Evolutionary conservation across 2,797 vertebrate species (phyloP).

Genomic region (Kryptolebias ocellatus): DNA sequence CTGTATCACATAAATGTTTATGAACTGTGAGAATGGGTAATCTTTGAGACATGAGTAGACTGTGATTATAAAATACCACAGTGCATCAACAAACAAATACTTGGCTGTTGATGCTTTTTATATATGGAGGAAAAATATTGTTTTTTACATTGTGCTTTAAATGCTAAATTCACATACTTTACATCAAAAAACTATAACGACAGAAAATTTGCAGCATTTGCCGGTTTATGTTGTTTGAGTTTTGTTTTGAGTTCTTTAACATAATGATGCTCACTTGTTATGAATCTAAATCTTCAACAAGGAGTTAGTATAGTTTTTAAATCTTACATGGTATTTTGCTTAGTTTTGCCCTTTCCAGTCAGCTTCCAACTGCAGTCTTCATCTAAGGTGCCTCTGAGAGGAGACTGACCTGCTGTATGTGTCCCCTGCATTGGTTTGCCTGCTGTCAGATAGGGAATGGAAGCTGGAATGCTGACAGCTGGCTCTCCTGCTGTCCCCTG

Average conservation of each 20-base stretch:
- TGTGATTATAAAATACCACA: no score
- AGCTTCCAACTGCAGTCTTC: conserved; percentile 31
- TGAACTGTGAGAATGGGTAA: no score
- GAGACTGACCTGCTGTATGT: conserved; percentile 36
- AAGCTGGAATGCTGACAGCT: conserved; percentile 70
- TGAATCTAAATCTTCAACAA: not conserved
- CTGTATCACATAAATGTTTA: no score
- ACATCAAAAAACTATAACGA: no score
- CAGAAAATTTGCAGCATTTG: no score
- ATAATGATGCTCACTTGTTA: conserved; percentile 4
- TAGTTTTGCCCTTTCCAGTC: conserved; percentile 4
- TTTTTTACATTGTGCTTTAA: no score
- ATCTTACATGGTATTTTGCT: conserved; percentile 20
- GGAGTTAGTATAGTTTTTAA: conserved; percentile 18
- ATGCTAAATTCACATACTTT: no score
- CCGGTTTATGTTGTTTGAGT: not conserved
- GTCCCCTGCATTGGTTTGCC: conserved; percentile 52
- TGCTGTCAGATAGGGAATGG: conserved; percentile 48
- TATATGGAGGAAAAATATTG: no score
- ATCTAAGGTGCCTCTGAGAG: conserved; percentile 36
- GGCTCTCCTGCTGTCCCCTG: conserved; percentile 61
- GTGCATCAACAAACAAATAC: no score
- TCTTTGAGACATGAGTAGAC: no score
- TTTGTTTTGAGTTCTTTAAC: conserved; percentile 1
- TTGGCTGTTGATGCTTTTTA: no score